Evolutionary conservation across 2,113 vertebrate species (phyloP), one percentile per base, ranked within the genome.

Genomic region (Mohoua ochrocephala): DNA sequence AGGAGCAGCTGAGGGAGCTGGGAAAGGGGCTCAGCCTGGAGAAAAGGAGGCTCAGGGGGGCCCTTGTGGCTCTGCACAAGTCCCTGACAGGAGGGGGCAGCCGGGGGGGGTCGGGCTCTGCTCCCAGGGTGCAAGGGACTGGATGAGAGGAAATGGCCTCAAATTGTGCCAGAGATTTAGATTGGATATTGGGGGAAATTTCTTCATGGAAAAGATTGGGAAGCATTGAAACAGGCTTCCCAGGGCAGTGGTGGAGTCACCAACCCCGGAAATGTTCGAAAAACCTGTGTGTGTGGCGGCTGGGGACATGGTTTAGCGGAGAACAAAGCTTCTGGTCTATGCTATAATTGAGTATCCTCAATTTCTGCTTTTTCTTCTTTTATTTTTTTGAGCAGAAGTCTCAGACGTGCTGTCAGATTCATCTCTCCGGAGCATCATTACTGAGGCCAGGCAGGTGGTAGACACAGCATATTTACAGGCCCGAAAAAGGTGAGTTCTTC

Each of bases 371-470:
- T 57, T 63, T 39, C 15, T 68, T 54, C 10, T 49, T 63, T 27
- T 15, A 10, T 37, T 57, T 80, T 67, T 64, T 30, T 37, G 9
- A 82, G 35, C 9, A 80, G 71, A 76, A 17, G 37, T 24, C 19
- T 86, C 59, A 6, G 20, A 64, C 4, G 17, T 21, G 15, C 31
- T 92, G 2, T 88, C 83, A 60, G 86, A 92, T n/a, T 91, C 31
- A 0, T 80, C 76, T 52, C 63, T 96, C 22, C 45, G 60, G 45
- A 86, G 61, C 67, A 84, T 17, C 75, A 57, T 96, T 15, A 47
- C 9, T 20, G 57, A 95, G 76, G 95, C 93, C 71, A 96, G 16
- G 83, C 61, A 73, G 41, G 22, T 69, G 49, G 93, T 96, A 47
- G 93, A 96, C 33, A 27, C 24, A 22, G 52, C 22, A 0, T 95